These are phyloP conservation scores for Molanna angustata DNA, from an alignment of 2,888 invertebrate genomes.

Conservation along the genomic window DNA sequence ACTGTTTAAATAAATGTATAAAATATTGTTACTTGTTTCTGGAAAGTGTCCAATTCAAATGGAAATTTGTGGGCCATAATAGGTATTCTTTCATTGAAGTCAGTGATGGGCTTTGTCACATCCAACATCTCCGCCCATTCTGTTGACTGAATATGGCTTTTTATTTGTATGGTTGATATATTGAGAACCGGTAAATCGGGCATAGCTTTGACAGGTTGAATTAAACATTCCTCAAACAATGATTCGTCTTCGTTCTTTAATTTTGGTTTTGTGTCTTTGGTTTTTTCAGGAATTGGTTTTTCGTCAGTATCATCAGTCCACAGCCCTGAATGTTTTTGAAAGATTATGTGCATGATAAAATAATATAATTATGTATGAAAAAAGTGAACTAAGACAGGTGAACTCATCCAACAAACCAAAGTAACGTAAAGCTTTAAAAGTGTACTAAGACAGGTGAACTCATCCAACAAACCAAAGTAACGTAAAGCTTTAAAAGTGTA, in stretches of 20 bases:
- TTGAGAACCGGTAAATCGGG: slow-evolving; percentile 64
- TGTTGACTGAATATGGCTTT: slow-evolving; percentile 51
- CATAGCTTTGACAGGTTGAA: slow-evolving; percentile 43
- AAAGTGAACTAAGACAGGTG: too few relatives aligned
- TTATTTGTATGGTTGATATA: slow-evolving; percentile 57
- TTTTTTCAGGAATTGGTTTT: slow-evolving; percentile 27
- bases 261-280: slow-evolving; percentile 33
- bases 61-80: slow-evolving; percentile 82
- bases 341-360: too few relatives aligned
- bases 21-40: slow-evolving; percentile 86
- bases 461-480: too few relatives aligned
- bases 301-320: slow-evolving; percentile 48
- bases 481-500: too few relatives aligned
- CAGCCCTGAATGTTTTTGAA: too few relatives aligned
- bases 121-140: slow-evolving; percentile 90
- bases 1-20: too few relatives aligned
- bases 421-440: too few relatives aligned
- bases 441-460: too few relatives aligned
- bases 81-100: slow-evolving; percentile 78
- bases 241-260: slow-evolving; percentile 42
- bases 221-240: slow-evolving; percentile 46
- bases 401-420: too few relatives aligned
- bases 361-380: too few relatives aligned
- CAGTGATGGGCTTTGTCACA: slow-evolving; percentile 72
- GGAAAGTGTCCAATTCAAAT: slow-evolving; percentile 95